Base-by-base conservation (phyloP, 2,113 vertebrate genomes). In the Lutjanus erythropterus region DNA sequence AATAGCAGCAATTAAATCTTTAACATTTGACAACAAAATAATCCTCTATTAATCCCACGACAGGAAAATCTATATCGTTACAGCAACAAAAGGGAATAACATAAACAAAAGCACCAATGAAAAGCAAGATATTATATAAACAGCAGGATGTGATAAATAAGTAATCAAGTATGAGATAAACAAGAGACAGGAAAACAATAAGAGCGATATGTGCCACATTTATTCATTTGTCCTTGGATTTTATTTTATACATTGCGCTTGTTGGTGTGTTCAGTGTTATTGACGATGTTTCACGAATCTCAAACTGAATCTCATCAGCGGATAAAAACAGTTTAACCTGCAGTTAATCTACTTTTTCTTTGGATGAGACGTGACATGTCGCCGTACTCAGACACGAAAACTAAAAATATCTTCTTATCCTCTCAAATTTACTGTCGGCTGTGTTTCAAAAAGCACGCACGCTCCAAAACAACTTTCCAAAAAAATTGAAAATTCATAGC, bases 401-500 rank as follows among this genome's bases (percentile, higher is more conserved):
- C 52, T 66, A 25, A 59, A 49, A 23, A 59, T 31, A 42, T 52
- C 6, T 47, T 12, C 3, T 27, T 25, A 39, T 50, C 14, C 10
- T 50, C 18, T 9, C 18, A 3, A n/a, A 52, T 39, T 2, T 33
- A 23, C 41, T 12, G 12, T 37, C 44, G 58, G 52, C 49, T 21
- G 33, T 5, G 76, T 58, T 75, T 65, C 76, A 70, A 65, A 47
- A 62, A n/a, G 33, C 67, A 33, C 27, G 42, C 31, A 9, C 42
- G 6, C 65, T 16, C 16, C 23, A 39, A 23, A 73, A 46, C 65
- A 69, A 42, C 35, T 50, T 42, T 71, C 42, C 42, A 52, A 73
- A 75, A 47, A 75, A 41, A 18, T 33, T 80, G 81, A 71, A 89
- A 78, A 80, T 80, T 87, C 78, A 88, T 49, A 80, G 58, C 56